phyloP scores from a whole-genome alignment of 2,113 vertebrate species.

The Eretmochelys imbricata region DNA sequence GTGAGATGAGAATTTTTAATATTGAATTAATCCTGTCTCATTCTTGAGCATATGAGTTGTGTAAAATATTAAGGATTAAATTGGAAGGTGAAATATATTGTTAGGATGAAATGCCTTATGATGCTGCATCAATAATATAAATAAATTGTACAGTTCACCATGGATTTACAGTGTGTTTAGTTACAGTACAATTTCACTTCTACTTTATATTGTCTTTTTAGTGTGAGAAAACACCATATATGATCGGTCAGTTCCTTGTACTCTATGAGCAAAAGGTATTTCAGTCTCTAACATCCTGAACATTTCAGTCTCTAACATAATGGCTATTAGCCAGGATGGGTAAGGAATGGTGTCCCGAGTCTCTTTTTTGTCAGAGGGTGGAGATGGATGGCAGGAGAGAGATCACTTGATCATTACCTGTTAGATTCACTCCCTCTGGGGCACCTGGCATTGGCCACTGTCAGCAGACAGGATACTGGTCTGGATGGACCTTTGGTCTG shows the following conservation, averaged over 20 bases:
- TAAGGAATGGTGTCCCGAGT: no score
- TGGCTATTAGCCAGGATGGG: no score
- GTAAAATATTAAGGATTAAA: neutral
- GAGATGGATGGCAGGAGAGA: no score
- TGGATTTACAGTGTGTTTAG: neutral
- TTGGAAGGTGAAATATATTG: neutral
- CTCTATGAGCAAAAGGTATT: neutral
- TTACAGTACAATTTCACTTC: neutral
- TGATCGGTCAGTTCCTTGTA: neutral
- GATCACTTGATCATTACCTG: no score
- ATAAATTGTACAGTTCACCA: neutral
- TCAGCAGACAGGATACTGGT: no score
- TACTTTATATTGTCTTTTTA: neutral
- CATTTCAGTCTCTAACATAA: no score
- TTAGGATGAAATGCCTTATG: neutral
- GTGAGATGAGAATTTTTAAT: neutral
- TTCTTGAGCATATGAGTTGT: neutral
- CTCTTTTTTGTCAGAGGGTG: no score
- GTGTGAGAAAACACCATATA: neutral
- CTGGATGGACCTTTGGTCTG: no score
- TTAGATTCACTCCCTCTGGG: no score
- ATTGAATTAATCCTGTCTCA: rapidly evolving
- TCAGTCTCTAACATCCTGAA: neutral
- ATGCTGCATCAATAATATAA: neutral
- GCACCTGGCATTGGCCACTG: no score